Conservation (phyloP, 2,113 vertebrate species). For the Trinectes maculatus region DNA sequence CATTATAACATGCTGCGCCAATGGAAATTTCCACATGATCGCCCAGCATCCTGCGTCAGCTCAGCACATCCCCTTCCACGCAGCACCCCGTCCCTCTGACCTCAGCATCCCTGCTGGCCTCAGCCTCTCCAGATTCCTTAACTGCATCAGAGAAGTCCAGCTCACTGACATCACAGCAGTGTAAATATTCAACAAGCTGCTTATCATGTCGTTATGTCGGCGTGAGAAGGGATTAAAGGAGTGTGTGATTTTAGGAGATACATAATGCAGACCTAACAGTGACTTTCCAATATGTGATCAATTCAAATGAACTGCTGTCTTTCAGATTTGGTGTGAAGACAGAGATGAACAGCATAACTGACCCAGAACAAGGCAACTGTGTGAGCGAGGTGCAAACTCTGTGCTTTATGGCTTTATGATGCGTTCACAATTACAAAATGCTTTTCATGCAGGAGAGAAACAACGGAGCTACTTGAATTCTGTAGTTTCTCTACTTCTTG, state of each 20-base stretch:
- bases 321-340: too few relatives aligned
- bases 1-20: conserved; percentile 55
- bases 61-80: conserved; percentile 10
- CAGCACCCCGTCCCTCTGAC: conserved; percentile 29
- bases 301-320: too few relatives aligned
- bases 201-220: not conserved
- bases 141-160: not conserved
- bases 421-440: too few relatives aligned
- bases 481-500: too few relatives aligned
- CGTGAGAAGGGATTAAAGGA: conserved; percentile 14
- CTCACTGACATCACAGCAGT: not conserved
- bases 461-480: not conserved
- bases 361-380: too few relatives aligned
- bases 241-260: too few relatives aligned
- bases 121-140: not conserved
- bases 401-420: not conserved
- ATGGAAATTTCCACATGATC: conserved; percentile 72
- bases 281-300: too few relatives aligned
- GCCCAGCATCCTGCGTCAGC: conserved; percentile 48
- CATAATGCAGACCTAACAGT: too few relatives aligned
- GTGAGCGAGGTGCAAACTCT: too few relatives aligned
- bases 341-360: too few relatives aligned
- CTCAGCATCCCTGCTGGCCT: conserved; percentile 17
- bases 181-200: not conserved
- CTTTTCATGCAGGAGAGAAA: not conserved